A percentile compares a stretch with the other conserved stretches of the same genome.
Evolutionary conservation across 2,113 vertebrate species (phyloP).

Genomic region (Tragelaphus strepsiceros): DNA sequence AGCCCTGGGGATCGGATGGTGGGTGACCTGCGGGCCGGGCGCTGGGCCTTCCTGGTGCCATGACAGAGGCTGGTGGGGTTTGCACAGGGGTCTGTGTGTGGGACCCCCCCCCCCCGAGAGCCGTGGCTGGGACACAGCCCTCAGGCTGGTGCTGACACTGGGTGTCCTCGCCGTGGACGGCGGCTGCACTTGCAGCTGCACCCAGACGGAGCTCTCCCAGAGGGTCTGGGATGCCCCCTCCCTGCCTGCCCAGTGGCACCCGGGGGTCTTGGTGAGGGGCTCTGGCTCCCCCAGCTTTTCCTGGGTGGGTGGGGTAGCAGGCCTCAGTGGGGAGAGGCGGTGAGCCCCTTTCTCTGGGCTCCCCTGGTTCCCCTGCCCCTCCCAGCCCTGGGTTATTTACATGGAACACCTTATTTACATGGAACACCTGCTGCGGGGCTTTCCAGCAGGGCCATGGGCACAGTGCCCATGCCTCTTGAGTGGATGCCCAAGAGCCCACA

Average conservation of each 20-base stretch:
- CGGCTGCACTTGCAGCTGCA: rapidly evolving
- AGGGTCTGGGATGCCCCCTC: background rate
- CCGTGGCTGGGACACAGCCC: rapidly evolving
- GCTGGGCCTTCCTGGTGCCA: background rate
- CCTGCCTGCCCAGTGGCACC: rapidly evolving
- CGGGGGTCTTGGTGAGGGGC: background rate
- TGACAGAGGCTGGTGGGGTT: background rate
- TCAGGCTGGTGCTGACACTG: background rate
- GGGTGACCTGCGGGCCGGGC: slow-evolving; percentile 17
- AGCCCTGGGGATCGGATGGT: slow-evolving; percentile 82
- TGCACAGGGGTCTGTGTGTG: rapidly evolving
- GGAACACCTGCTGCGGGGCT: background rate
- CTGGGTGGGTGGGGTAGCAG: background rate
- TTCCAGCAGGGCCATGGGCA: background rate
- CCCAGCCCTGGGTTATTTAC: background rate
- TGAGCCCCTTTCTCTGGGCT: background rate
- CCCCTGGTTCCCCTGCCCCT: background rate
- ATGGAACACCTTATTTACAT: background rate
- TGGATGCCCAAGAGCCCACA: background rate
- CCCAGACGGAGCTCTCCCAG: background rate
- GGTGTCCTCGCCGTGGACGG: rapidly evolving
- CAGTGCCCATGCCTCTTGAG: background rate
- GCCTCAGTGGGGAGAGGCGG: background rate
- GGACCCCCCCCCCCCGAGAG: background rate
- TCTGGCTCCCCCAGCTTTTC: background rate